Base-by-base conservation (phyloP, 2,888 invertebrate species). In the Anaspis maculata region DNA sequence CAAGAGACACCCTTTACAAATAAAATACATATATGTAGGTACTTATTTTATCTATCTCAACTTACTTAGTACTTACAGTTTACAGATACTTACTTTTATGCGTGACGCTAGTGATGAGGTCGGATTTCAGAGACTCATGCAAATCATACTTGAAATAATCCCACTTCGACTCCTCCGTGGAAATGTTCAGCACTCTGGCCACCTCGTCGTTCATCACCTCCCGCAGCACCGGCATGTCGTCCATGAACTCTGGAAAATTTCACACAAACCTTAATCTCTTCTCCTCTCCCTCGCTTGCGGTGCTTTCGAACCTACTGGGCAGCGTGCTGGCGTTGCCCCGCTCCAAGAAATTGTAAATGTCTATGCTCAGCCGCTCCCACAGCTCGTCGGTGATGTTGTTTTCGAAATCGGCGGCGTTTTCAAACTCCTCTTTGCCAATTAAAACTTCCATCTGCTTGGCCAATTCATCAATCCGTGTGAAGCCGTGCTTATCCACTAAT, bases 151-250 rank as follows among this genome's bases (percentile, higher is more conserved):
- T 71, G 51, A 77, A 76, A 0, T 68, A 68, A 29, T 77, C 79
- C 80, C 87, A 90, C 1, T n/a, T n/a, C 9, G 56, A 62, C 3
- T 81, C 74, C 1, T 56, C 63, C 3, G 81, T 74, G 0, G 82
- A 77, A 13, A 89, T 76, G 1, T 67, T 63, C 1, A 90, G 68
- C 27, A 78, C 78, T 38, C 71, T 45, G 44, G 74, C 77, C 1
- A 90, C 85, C 23, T 66, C 59, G 0, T 73, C 76, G 49, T 82
- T 82, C 90, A 91, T 90, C 26, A 89, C 57, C 13, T 15, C 15
- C 4, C 11, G 13, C 30, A 11, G 25, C 13, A 22, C 15, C 4
- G 12, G 13, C 30, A 11, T 27, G 25, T 25, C 13, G 11, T 32
- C 28, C 31, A 15, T 21, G 11, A 34, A 7, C 21, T 30, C 34